These are phyloP conservation scores for Pachydiplax longipennis DNA, from an alignment of 2,888 invertebrate species.

Conservation along the genomic window DNA sequence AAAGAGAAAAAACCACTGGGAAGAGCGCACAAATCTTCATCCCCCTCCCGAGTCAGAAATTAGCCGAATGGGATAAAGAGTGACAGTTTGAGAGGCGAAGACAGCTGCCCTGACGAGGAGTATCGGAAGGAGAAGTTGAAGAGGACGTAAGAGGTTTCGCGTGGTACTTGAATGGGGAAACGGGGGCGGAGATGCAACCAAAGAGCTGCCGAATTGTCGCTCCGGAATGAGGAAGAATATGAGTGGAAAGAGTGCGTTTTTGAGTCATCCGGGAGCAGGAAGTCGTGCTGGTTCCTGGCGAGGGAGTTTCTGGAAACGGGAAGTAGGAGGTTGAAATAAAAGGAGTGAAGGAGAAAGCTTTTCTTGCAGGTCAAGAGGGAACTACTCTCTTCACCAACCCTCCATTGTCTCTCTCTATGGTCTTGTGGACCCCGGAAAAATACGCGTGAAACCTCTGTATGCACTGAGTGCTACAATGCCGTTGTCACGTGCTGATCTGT, in stretches of 20 bases:
- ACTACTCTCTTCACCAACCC: neutral
- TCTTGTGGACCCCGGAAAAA: neutral
- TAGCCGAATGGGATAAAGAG: constrained; percentile 32
- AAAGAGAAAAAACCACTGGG: neutral
- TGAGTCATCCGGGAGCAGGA: neutral
- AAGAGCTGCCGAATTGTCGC: neutral
- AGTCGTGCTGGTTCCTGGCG: neutral
- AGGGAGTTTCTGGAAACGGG: neutral
- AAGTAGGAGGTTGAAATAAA: neutral
- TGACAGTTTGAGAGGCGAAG: constrained; percentile 30
- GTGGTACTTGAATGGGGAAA: neutral
- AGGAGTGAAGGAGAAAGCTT: neutral
- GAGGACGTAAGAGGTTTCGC: neutral
- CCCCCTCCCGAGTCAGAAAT: constrained; percentile 14
- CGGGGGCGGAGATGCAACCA: neutral
- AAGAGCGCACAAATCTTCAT: neutral
- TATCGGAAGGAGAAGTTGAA: neutral
- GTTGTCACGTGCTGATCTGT: neutral
- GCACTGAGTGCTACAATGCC: neutral
- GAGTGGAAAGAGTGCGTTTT: neutral
- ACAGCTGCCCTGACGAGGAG: neutral
- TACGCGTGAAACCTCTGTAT: neutral
- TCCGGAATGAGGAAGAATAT: neutral
- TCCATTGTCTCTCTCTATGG: neutral
- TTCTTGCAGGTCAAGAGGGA: neutral